Evolutionary conservation across 2,113 vertebrate genomes (phyloP).

Genomic region (Manacus vitellinus): DNA sequence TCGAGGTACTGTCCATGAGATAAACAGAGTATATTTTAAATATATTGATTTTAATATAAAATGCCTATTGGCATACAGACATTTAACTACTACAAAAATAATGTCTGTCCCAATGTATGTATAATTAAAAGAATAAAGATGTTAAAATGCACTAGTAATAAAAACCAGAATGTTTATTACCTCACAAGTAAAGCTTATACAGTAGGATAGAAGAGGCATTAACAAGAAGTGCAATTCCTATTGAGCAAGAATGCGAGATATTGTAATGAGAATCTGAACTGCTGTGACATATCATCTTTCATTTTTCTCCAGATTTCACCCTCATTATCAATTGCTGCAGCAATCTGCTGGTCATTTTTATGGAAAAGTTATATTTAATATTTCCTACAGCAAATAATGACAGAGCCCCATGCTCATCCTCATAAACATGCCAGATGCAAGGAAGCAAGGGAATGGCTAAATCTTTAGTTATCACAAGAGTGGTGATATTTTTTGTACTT

Average conservation of each 20-base stretch:
- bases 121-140: slow-evolving; percentile 45
- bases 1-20: slow-evolving; percentile 62
- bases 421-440: slow-evolving; percentile 50
- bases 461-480: slow-evolving; percentile 47
- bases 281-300: slow-evolving; percentile 42
- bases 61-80: slow-evolving; percentile 24
- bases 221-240: slow-evolving; percentile 74
- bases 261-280: slow-evolving; percentile 45
- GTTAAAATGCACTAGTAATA: slow-evolving; percentile 25
- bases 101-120: slow-evolving; percentile 43
- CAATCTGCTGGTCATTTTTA: slow-evolving; percentile 38
- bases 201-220: slow-evolving; percentile 71
- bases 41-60: slow-evolving; percentile 73
- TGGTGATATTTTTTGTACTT: slow-evolving; percentile 41
- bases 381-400: slow-evolving; percentile 47
- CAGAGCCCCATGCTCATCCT: slow-evolving; percentile 1
- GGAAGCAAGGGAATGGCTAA: slow-evolving; percentile 49
- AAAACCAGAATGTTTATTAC: slow-evolving; percentile 72
- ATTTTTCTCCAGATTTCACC: slow-evolving; percentile 27
- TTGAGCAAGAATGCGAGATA: slow-evolving; percentile 66
- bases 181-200: slow-evolving; percentile 67
- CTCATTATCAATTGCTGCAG: slow-evolving; percentile 22
- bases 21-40: slow-evolving; percentile 81
- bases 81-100: neutral
- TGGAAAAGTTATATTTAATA: slow-evolving; percentile 8